Conservation (phyloP, 1,140 invertebrate genomes). For the Ips typographus region DNA sequence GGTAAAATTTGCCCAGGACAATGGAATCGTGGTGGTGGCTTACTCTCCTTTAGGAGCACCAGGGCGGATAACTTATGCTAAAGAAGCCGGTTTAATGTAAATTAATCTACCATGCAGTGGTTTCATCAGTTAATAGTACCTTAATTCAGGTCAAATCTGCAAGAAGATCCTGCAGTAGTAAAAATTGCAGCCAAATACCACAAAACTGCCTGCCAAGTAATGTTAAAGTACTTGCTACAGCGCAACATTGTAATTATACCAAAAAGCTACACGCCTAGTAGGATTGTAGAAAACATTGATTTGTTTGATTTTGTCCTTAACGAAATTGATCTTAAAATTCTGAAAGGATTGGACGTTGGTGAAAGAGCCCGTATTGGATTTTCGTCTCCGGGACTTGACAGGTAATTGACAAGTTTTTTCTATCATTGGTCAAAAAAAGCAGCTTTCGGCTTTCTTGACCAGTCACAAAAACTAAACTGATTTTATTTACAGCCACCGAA, state of each 20-base stretch:
- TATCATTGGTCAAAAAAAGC: no score
- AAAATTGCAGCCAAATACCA: constrained; percentile 68
- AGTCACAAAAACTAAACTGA: no score
- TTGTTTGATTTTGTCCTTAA: no score
- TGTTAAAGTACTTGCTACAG: constrained; percentile 75
- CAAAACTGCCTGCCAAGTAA: constrained; percentile 75
- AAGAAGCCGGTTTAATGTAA: constrained; percentile 43
- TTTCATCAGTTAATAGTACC: neutral
- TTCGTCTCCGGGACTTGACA: no score
- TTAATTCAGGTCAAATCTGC: constrained; percentile 58
- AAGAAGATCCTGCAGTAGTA: constrained; percentile 67
- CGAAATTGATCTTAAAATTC: no score
- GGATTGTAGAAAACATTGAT: constrained; percentile 63
- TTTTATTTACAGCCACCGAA: no score
- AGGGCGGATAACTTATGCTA: constrained; percentile 54
- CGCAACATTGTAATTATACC: constrained; percentile 76
- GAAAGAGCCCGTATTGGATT: no score
- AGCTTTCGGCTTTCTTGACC: no score
- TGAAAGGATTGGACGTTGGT: no score
- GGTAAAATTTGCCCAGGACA: constrained; percentile 68
- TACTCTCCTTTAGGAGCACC: constrained; percentile 81
- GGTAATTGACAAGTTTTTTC: no score
- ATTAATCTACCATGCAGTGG: neutral
- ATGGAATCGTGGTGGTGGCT: constrained; percentile 74
- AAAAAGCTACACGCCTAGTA: constrained; percentile 73